Evolutionary conservation across 1,140 invertebrate species (phyloP).

Genomic region (Homarus americanus): DNA sequence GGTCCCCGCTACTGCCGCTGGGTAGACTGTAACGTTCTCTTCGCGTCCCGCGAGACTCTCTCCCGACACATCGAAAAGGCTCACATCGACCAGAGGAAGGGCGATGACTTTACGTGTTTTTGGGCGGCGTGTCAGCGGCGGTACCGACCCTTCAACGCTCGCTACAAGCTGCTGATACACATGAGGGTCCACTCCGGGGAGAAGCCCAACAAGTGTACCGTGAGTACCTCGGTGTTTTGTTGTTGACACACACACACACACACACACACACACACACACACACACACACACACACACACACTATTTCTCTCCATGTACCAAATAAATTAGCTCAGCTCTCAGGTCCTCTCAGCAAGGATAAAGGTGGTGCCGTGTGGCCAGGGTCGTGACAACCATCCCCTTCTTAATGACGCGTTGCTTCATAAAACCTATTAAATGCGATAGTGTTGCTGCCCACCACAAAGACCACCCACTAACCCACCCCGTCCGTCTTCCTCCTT

Average conservation of each 20-base stretch:
- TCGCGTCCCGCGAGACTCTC: constrained; percentile 87
- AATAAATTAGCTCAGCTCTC: no score
- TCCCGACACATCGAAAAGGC: constrained; percentile 94
- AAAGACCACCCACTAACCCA: not conserved
- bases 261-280: no score
- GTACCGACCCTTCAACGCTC: constrained; percentile 94
- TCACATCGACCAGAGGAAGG: constrained; percentile 91
- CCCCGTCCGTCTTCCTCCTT: not conserved
- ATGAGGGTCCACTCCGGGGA: constrained; percentile 99
- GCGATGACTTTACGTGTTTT: constrained; percentile 93
- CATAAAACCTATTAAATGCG: not conserved
- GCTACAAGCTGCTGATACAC: constrained; percentile 97
- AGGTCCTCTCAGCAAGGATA: no score
- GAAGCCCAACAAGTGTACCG: constrained; percentile 99
- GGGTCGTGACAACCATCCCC: not conserved
- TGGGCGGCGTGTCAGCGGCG: constrained; percentile 93
- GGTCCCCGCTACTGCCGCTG: constrained; percentile 84
- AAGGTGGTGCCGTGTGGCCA: no score
- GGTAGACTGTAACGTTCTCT: constrained; percentile 89
- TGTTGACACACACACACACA: no score
- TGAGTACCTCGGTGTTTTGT: constrained; percentile 81
- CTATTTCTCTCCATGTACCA: no score
- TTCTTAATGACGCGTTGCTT: not conserved
- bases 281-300: no score
- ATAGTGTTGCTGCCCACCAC: not conserved